Base-by-base conservation (phyloP, 2,888 invertebrate genomes). In the Alloplasta piceator region DNA sequence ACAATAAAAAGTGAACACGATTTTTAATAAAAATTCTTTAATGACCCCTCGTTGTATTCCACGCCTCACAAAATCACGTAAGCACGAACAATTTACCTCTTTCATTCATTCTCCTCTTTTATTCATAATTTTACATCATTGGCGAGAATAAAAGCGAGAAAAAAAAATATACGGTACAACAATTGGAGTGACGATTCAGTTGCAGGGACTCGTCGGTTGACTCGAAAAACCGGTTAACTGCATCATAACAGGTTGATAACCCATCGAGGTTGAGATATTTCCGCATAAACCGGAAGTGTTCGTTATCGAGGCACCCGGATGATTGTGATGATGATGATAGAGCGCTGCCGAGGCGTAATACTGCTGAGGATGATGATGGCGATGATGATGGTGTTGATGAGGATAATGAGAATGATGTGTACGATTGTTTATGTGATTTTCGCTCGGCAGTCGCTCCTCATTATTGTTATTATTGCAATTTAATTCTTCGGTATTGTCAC, bases 261-360 rank as follows among this genome's bases (percentile, higher is more conserved):
- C 73, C 71, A 87, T 84, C 3, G 87, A 84, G 60, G 86, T 80
- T 43, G 88, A 84, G 36, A 79, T 82, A 64, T 85, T 84, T 10
- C 85, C 85, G 63, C 81, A 77, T 26, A 71, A 60, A 39, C 55
- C 61, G n/a, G 84, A 66, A 26, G 86, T 71, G 70, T 86, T 85
- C 38, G 85, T 77, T 73, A 82, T 77, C 55, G 77, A 76, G 6
- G 70, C 75, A 48, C 77, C 73, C 6, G 85, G 84, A 83, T 90
- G 88, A 77, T 91, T 89, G 81, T 91, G 91, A 77, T 91, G 91
- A 78, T 91, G 92, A 77, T 91, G 92, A 80, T 92, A 91, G 6
- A 91, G 85, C 3, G 91, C 88, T 64, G 91, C 89, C 56, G 92
- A 90, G 81, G 92, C 91, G 90, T 92, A 92, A 91, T 92, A 92